These are phyloP conservation scores for Anthoptus insignis DNA, from an alignment of 2,888 invertebrate species.

Conservation along the genomic window DNA sequence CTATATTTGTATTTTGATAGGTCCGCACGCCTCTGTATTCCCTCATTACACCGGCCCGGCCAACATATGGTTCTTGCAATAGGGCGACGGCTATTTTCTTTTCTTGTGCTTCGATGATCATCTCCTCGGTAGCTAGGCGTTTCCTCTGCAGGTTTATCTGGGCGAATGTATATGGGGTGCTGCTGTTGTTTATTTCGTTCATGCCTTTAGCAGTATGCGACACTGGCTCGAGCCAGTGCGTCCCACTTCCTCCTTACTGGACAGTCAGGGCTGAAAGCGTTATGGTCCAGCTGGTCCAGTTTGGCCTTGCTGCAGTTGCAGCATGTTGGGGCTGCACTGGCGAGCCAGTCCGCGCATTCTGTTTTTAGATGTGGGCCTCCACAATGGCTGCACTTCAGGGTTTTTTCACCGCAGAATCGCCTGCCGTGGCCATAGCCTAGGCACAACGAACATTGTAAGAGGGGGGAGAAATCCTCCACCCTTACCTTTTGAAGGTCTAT, in stretches of 20 bases:
- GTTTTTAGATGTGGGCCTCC: slow-evolving; percentile 37
- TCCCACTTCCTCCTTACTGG: neutral
- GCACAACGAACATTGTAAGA: slow-evolving; percentile 45
- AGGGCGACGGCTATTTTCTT: neutral
- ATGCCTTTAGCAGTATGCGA: neutral
- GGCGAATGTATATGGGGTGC: neutral
- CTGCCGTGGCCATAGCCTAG: slow-evolving; percentile 40
- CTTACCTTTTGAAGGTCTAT: slow-evolving; percentile 24
- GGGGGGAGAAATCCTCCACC: slow-evolving; percentile 42
- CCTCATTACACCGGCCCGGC: neutral
- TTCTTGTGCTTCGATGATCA: neutral
- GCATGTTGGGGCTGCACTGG: slow-evolving; percentile 11
- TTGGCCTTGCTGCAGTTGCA: slow-evolving; percentile 22
- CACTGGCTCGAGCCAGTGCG: neutral
- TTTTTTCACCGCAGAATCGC: slow-evolving; percentile 37
- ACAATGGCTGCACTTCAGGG: slow-evolving; percentile 41
- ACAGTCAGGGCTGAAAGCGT: neutral
- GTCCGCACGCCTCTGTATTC: neutral
- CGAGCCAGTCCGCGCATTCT: slow-evolving; percentile 22
- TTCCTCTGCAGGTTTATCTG: neutral
- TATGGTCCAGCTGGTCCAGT: neutral
- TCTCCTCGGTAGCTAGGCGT: neutral
- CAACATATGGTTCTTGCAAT: neutral
- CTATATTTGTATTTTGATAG: neutral
- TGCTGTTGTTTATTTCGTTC: neutral